Conservation (phyloP, 2,797 vertebrate genomes). For the Stomatorhinus walkeri region DNA sequence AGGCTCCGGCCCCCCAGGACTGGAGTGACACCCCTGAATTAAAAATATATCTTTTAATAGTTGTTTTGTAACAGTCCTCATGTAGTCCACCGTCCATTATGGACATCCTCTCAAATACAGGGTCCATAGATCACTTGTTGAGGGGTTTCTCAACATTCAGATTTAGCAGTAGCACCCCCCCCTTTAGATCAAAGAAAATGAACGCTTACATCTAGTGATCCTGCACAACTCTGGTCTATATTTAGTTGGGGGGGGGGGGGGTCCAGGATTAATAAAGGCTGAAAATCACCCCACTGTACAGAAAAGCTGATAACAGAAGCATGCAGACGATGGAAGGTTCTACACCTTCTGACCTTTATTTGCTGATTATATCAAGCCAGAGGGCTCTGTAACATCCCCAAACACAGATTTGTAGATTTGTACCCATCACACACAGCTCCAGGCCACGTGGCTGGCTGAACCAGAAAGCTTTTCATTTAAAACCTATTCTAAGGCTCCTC, state of each 20-base stretch:
- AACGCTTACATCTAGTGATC: background rate
- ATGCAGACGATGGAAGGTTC: background rate
- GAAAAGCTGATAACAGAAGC: background rate
- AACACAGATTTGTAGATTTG: background rate
- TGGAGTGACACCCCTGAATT: background rate
- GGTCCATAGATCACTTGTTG: background rate
- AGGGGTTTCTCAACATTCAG: background rate
- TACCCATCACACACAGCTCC: background rate
- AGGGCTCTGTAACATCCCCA: background rate
- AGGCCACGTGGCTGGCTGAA: background rate
- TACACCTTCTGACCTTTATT: constrained; percentile 12
- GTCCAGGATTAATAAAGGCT: background rate
- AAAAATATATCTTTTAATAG: background rate
- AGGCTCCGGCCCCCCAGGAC: too few relatives aligned
- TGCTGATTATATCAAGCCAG: background rate
- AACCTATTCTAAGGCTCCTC: background rate
- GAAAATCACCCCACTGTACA: background rate
- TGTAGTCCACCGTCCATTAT: background rate
- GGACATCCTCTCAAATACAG: background rate
- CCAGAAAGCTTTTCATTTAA: background rate
- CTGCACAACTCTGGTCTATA: background rate
- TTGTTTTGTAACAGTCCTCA: background rate
- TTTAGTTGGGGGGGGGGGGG: background rate
- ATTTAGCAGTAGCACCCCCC: background rate
- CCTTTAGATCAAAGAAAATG: background rate